These are phyloP conservation scores for Hartigia nigra DNA, from an alignment of 2,888 invertebrate genomes.

Conservation along the genomic window DNA sequence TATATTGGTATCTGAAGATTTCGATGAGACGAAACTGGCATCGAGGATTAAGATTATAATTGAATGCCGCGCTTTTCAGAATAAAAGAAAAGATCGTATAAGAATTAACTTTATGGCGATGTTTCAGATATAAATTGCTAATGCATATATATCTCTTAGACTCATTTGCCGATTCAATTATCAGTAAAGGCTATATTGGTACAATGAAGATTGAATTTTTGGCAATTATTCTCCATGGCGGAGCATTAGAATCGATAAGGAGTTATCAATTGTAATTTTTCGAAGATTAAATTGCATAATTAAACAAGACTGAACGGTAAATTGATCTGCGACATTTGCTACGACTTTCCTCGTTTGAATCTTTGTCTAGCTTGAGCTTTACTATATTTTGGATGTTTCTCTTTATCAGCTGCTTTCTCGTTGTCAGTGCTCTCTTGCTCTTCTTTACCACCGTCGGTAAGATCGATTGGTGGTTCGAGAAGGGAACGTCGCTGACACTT, in stretches of 20 bases:
- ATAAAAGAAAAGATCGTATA: background rate
- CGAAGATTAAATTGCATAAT: background rate
- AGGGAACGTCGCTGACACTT: conserved; percentile 69
- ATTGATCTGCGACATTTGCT: conserved; percentile 39
- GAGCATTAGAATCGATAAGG: background rate
- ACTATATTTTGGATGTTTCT: conserved; percentile 70
- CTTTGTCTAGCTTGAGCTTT: conserved; percentile 82
- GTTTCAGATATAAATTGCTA: background rate
- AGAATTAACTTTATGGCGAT: background rate
- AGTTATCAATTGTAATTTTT: conserved; percentile 14
- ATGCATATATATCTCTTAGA: background rate
- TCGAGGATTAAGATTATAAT: background rate
- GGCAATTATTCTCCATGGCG: background rate
- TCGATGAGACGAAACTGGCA: background rate
- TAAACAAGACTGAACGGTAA: conserved; percentile 13
- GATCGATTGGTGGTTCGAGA: conserved; percentile 69
- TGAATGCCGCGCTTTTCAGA: background rate
- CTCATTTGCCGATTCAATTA: background rate
- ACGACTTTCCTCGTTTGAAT: conserved; percentile 79
- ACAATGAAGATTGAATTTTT: background rate
- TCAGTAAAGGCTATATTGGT: background rate
- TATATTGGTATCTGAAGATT: background rate
- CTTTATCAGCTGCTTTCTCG: conserved; percentile 50
- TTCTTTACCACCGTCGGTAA: conserved; percentile 57
- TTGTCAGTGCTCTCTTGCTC: conserved; percentile 40